These are phyloP conservation scores for Phenacoccus solenopsis DNA, from an alignment of 1,140 invertebrate genomes.

Conservation along the genomic window DNA sequence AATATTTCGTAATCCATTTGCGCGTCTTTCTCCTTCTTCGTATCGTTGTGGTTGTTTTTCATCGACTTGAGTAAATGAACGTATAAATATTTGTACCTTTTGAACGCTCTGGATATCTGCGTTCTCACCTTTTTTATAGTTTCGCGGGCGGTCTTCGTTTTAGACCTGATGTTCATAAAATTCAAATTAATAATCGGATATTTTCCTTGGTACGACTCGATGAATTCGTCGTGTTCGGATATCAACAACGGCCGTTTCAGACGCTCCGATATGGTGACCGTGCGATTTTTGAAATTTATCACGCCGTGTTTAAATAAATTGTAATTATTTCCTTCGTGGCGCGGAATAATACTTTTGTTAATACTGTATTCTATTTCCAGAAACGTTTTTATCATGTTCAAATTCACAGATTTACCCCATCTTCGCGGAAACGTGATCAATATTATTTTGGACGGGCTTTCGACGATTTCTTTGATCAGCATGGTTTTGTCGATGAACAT, in stretches of 20 bases:
- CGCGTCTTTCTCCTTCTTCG: not conserved
- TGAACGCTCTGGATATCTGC: not conserved
- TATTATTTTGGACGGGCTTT: not conserved
- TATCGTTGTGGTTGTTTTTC: not conserved
- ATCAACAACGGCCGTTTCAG: not conserved
- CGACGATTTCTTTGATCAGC: not conserved
- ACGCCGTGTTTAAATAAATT: not conserved
- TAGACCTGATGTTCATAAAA: not conserved
- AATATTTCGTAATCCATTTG: not conserved
- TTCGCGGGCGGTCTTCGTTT: not conserved
- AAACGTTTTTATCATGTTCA: not conserved
- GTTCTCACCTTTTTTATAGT: not conserved
- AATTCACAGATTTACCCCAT: not conserved
- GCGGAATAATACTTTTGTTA: not conserved
- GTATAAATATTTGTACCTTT: not conserved
- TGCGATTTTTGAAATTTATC: not conserved
- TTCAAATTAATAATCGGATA: not conserved
- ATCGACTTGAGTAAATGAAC: not conserved
- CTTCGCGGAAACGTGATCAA: not conserved
- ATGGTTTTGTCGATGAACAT: not conserved
- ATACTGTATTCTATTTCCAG: not conserved
- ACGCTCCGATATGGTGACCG: not conserved
- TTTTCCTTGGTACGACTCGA: not conserved
- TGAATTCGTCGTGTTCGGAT: not conserved
- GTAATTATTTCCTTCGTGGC: not conserved